Percentiles rank a stretch among this genome's conserved stretches.
Evolutionary conservation across 2,797 vertebrate species (phyloP).

Genomic region (Erpetoichthys calabaricus): DNA sequence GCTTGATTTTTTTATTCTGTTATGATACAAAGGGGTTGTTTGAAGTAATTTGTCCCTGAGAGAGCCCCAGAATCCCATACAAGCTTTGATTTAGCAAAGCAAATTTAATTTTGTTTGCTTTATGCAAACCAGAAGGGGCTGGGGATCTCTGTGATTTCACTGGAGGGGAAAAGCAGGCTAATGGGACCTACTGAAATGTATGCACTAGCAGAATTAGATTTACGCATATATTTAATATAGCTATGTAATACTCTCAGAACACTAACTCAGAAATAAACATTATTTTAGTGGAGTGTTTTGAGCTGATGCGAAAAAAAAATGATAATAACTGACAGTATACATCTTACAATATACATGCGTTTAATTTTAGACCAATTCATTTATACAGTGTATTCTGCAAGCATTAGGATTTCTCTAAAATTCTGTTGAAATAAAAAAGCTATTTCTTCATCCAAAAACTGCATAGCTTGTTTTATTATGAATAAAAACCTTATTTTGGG

Average conservation of each 20-base stretch:
- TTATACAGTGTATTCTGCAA: conserved; percentile 34
- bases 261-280: conserved; percentile 46
- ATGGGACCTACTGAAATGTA: conserved; percentile 76
- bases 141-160: conserved; percentile 86
- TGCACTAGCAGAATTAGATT: conserved; percentile 83
- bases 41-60: conserved; percentile 99
- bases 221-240: conserved; percentile 91
- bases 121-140: conserved; percentile 97
- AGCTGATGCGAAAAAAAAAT: conserved; percentile 4
- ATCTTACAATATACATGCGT: conserved; percentile 44
- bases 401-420: too few relatives aligned
- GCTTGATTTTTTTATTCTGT: conserved; percentile 84
- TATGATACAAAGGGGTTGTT: conserved; percentile 99
- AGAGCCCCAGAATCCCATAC: conserved; percentile 93
- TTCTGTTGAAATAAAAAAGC: too few relatives aligned
- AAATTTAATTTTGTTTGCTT: conserved; percentile 99
- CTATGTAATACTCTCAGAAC: conserved; percentile 60
- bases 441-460: too few relatives aligned
- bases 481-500: too few relatives aligned
- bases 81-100: conserved; percentile 99
- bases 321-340: conserved; percentile 27
- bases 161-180: conserved; percentile 83
- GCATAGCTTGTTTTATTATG: too few relatives aligned
- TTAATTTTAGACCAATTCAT: conserved; percentile 51
- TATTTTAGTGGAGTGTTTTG: conserved; percentile 13